A percentile compares a stretch with the other conserved stretches of the same genome.
These are phyloP conservation scores for Bungarus multicinctus DNA, from an alignment of 2,113 vertebrate genomes.

Conservation along the genomic window DNA sequence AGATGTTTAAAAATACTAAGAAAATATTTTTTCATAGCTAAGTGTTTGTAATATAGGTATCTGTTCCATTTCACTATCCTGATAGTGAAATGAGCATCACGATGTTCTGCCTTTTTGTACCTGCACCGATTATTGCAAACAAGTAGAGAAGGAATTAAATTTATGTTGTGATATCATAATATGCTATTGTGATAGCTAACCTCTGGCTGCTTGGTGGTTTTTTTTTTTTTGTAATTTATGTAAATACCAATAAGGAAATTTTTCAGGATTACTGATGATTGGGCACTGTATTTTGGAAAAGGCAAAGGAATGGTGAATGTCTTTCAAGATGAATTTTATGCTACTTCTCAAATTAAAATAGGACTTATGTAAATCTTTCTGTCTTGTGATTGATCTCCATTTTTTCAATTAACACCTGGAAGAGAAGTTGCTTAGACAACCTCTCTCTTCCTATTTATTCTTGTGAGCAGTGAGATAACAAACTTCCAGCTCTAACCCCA, in stretches of 20 bases:
- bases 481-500: neutral
- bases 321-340: neutral
- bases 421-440: neutral
- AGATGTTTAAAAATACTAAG: conserved; percentile 39
- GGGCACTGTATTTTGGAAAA: neutral
- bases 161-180: neutral
- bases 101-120: neutral
- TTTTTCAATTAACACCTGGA: neutral
- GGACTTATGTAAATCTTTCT: neutral
- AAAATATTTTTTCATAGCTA: conserved; percentile 16
- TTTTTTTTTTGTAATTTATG: neutral
- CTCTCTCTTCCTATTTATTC: neutral
- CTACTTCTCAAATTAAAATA: neutral
- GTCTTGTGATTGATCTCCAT: neutral
- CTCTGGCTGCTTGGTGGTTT: neutral
- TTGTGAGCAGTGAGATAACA: neutral
- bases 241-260: neutral
- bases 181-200: neutral
- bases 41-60: conserved; percentile 2
- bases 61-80: neutral
- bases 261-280: neutral
- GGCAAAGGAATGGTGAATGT: neutral
- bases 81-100: neutral
- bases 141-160: neutral
- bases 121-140: neutral